Conservation (phyloP, 2,113 vertebrate species). For the Nerophis ophidion region DNA sequence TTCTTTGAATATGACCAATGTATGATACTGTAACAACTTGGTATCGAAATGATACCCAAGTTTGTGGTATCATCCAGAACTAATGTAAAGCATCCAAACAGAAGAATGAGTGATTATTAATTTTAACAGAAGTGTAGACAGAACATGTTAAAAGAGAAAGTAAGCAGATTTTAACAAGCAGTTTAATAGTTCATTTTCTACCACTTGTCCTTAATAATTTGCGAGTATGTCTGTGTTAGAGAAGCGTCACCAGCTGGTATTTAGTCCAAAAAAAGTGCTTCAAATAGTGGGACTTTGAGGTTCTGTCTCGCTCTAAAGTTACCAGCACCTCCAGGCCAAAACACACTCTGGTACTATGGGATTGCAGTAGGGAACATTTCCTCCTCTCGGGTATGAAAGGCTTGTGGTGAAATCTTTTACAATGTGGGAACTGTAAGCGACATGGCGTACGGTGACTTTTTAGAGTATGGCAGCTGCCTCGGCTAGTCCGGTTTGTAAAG, state of each 20-base stretch:
- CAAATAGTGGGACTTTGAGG: slow-evolving; percentile 41
- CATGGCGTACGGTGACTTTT: slow-evolving; percentile 23
- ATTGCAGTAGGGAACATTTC: slow-evolving; percentile 58
- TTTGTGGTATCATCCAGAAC: too few relatives aligned
- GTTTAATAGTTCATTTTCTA: too few relatives aligned
- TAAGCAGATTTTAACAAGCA: too few relatives aligned
- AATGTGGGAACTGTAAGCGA: slow-evolving; percentile 61
- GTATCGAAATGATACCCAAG: too few relatives aligned
- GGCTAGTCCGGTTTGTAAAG: slow-evolving; percentile 20
- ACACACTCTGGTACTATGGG: slow-evolving; percentile 42
- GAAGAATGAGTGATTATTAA: too few relatives aligned
- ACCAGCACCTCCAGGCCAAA: slow-evolving; percentile 43
- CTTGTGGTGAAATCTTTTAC: slow-evolving; percentile 64
- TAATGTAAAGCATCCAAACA: too few relatives aligned
- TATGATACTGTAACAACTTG: too few relatives aligned
- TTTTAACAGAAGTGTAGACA: too few relatives aligned
- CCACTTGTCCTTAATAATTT: too few relatives aligned
- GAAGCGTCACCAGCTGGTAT: slow-evolving; percentile 18
- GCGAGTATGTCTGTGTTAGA: too few relatives aligned
- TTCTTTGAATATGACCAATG: too few relatives aligned
- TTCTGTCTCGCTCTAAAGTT: slow-evolving; percentile 37
- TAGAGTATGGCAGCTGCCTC: slow-evolving; percentile 36
- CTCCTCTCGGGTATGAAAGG: slow-evolving; percentile 34
- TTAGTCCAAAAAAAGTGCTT: slow-evolving; percentile 50
- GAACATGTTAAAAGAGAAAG: too few relatives aligned